Evolutionary conservation across 2,797 vertebrate genomes (phyloP), one percentile per base, ranked within the genome.

Genomic region (Sebastes variabilis): DNA sequence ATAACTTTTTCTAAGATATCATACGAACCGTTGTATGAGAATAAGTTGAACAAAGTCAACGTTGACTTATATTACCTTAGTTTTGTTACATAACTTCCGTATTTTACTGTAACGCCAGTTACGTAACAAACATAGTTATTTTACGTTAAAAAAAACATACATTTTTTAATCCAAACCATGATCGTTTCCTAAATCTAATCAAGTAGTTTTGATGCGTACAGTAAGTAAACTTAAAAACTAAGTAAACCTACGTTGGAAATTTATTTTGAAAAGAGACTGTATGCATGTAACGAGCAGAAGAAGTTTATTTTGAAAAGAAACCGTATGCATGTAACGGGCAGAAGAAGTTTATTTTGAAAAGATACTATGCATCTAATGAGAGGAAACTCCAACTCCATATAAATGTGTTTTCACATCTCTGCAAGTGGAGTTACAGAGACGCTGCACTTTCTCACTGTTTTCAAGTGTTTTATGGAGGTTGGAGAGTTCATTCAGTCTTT

Each of bases 401-500:
- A 9, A 12, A 24, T 12, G 9, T 62, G 24, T 64, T 56, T 67
- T 24, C 0, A 67, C 32, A 36, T 1, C 7, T 29, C 62, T n/a
- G 11, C 25, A 22, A 3, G 38, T 24, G 10, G 24, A 58, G 27
- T 54, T 58, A 25, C 16, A 67, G 12, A 29, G 34, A 13, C 2
- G 4, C 29, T 10, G n/a, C 0, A 22, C 66, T 62, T 36, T 56
- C 4, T 42, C n/a, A 20, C 32, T 14, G 60, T 64, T 64, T 64
- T 24, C 29, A 32, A 24, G 20, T 13, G 61, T 64, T 34, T n/a
- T n/a, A 22, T 34, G 11, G 5, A 18, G 56, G 24, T 36, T 30
- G 25, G 34, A 49, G 65, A 66, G 27, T 66, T 79, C 6, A 27
- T 77, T 24, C 5, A 11, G 34, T 64, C 5, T 55, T 29, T 76